Percentiles rank a stretch among this genome's conserved stretches.
phyloP scores from a whole-genome alignment of 1,140 invertebrate genomes.

The Drosophila setifemur region DNA sequence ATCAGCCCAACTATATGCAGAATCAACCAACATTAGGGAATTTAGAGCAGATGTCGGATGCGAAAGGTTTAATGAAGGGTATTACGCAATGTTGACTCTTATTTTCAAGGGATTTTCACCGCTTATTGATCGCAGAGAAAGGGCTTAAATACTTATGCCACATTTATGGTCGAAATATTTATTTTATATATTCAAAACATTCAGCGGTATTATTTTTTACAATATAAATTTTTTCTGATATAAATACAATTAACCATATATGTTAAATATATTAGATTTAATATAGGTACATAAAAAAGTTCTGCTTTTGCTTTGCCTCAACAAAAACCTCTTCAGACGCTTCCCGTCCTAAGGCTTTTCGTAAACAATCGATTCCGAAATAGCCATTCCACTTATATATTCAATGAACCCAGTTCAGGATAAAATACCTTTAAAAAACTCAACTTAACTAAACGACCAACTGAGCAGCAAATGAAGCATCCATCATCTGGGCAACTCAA shows the following conservation, averaged over 20 bases:
- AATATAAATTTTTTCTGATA: no score
- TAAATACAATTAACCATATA: no score
- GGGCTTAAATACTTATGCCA: not conserved
- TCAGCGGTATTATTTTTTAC: no score
- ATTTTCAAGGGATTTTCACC: not conserved
- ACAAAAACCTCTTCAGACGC: no score
- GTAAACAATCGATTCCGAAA: not conserved
- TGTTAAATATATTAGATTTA: no score
- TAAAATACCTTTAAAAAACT: constrained; percentile 1
- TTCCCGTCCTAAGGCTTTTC: no score
- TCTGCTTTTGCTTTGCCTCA: no score
- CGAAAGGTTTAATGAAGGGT: constrained; percentile 29
- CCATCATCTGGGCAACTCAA: constrained; percentile 63
- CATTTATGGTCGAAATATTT: not conserved
- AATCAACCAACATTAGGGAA: constrained; percentile 14
- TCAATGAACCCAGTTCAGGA: constrained; percentile 4
- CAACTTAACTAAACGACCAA: constrained; percentile 28
- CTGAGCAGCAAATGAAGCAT: constrained; percentile 75
- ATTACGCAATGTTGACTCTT: constrained; percentile 5
- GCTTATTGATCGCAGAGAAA: not conserved
- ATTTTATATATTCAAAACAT: no score
- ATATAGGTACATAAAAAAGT: no score
- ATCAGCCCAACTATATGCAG: constrained; percentile 44
- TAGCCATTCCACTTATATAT: not conserved
- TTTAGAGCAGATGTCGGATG: constrained; percentile 24